phyloP scores from a whole-genome alignment of 2,113 vertebrate genomes.

The Mesoclemmys tuberculata region DNA sequence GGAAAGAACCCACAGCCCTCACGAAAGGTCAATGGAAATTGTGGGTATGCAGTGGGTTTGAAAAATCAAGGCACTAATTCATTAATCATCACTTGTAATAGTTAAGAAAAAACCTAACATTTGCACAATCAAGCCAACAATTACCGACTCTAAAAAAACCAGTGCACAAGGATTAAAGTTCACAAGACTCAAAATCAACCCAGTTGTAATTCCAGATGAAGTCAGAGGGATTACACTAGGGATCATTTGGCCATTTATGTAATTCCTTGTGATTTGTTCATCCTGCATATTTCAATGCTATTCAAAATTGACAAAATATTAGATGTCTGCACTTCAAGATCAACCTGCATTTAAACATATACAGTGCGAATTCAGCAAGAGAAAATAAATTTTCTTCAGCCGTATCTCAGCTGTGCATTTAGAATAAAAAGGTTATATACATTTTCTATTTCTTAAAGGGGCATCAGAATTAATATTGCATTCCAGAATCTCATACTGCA shows the following conservation, averaged over 20 bases:
- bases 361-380: accelerated
- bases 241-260: background rate
- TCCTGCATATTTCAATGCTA: background rate
- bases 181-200: accelerated
- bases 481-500: background rate
- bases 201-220: background rate
- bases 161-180: background rate
- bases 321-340: background rate
- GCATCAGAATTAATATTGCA: background rate
- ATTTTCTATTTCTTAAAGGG: background rate
- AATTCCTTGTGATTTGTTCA: background rate
- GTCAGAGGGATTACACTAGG: background rate
- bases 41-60: no score
- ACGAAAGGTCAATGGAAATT: no score
- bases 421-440: background rate
- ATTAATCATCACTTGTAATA: no score
- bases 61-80: no score
- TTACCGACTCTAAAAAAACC: no score
- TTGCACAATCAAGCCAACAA: no score
- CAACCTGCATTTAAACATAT: background rate
- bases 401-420: background rate
- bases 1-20: no score
- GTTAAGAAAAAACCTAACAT: no score
- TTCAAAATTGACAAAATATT: background rate
- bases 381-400: background rate